Base-by-base conservation (phyloP, 2,888 invertebrate species). In the Neoitamus cyanurus region DNA sequence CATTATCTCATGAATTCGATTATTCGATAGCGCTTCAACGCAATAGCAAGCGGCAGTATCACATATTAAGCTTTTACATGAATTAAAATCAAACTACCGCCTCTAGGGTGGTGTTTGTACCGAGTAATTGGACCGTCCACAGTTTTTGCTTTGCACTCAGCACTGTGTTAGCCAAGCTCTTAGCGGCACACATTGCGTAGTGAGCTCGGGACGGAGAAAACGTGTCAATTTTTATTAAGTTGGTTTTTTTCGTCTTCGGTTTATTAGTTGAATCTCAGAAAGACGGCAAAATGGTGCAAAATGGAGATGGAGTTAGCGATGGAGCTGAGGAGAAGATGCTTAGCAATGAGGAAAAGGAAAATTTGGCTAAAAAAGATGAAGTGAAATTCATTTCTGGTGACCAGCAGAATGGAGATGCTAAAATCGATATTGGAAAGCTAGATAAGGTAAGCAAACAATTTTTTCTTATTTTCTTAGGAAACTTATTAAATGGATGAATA, bases 371-470 rank as follows among this genome's bases (percentile, higher is more conserved):
- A 83, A 93, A 93, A 34, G 93, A 93, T 0, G 94, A 96, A 92
- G 95, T 96, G 1, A 96, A 96, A 91, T 96, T 95, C 88, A 94
- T 95, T 77, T 93, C 94, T 13, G 95, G 94, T 1, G 94, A 94
- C 89, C 90, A 95, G 86, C 93, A 95, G 89, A 97, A 97, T 92
- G 97, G 97, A 1, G 97, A 97, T 90, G 96, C 97, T 0, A 97
- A 97, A 92, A 95, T 97, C 86, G 96, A 97, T 89, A 95, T 97
- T 83, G 95, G 95, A 88, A 93, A 92, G 83, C 92, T 93, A 58
- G 93, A 93, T 87, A 91, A 92, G 91, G 94, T 93, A 87, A 88
- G 88, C 48, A 58, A 72, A 15, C 20, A 28, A 25, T 73, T 48
- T n/a, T n/a, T n/a, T n/a, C n/a, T n/a, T 36, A 9, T 6, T 46